Evolutionary conservation across 2,888 invertebrate genomes (phyloP).

Genomic region (Philhelius pedissequus): DNA sequence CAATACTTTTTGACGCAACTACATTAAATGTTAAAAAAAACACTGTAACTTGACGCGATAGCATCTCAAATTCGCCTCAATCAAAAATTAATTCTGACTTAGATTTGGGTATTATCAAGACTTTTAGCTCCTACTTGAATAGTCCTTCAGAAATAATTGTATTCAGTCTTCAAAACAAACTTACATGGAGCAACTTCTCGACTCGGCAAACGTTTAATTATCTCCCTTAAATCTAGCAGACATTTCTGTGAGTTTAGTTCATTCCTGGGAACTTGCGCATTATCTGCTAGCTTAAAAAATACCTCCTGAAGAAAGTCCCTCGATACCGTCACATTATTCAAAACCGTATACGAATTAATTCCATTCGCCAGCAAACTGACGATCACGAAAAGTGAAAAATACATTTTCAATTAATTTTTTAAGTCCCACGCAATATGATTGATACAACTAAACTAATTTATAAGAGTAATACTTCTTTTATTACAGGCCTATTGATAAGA

Average conservation of each 20-base stretch:
- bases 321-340: slow-evolving; percentile 35
- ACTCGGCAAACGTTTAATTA: not conserved
- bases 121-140: no score
- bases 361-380: not conserved
- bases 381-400: not conserved
- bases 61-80: no score
- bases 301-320: slow-evolving; percentile 10
- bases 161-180: not conserved
- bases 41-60: no score
- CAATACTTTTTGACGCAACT: no score
- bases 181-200: slow-evolving; percentile 25
- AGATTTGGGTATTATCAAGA: no score
- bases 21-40: no score
- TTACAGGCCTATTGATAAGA: not conserved
- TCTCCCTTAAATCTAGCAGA: not conserved
- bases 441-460: not conserved
- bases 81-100: no score
- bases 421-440: not conserved
- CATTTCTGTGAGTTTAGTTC: not conserved
- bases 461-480: not conserved
- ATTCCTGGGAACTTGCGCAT: not conserved
- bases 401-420: not conserved
- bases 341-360: slow-evolving; percentile 1
- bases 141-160: not conserved
- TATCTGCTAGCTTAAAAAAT: not conserved